Percentiles rank a stretch among this genome's conserved stretches.
Evolutionary conservation across 2,797 vertebrate genomes (phyloP).

Genomic region (Denticeps clupeoides): DNA sequence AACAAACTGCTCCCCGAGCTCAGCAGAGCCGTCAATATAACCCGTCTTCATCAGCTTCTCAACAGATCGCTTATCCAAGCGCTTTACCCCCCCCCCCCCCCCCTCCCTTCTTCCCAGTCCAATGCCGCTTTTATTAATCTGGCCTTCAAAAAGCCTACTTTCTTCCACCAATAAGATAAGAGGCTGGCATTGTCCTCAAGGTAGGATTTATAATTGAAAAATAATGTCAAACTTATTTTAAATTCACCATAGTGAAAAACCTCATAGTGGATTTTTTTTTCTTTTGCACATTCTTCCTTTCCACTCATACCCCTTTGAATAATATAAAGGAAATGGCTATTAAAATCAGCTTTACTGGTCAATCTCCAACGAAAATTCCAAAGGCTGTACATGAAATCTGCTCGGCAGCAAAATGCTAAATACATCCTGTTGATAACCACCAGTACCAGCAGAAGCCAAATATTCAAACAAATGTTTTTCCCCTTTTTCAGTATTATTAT

Average conservation of each 20-base stretch:
- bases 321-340: constrained; percentile 8
- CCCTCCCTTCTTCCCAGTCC: not conserved
- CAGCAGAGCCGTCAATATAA: constrained; percentile 22
- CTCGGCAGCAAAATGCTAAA: not conserved
- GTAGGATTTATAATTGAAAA: constrained; percentile 7
- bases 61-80: constrained; percentile 17
- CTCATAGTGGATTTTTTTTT: not conserved
- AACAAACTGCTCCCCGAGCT: constrained; percentile 32
- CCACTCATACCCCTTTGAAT: not conserved
- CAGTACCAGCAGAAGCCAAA: too few relatives aligned
- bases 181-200: constrained; percentile 14
- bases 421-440: too few relatives aligned
- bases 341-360: not conserved
- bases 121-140: constrained; percentile 22
- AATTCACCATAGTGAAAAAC: too few relatives aligned
- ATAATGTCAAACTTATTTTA: too few relatives aligned
- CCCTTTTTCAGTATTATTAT: too few relatives aligned
- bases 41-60: constrained; percentile 31
- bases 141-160: constrained; percentile 12
- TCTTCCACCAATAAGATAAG: constrained; percentile 18
- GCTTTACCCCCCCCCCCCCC: not conserved
- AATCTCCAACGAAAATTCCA: constrained; percentile 9
- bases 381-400: not conserved
- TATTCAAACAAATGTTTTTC: too few relatives aligned
- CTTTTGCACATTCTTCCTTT: too few relatives aligned